Conservation (phyloP, 2,113 vertebrate genomes). For the Neolamprologus fasciatus region DNA sequence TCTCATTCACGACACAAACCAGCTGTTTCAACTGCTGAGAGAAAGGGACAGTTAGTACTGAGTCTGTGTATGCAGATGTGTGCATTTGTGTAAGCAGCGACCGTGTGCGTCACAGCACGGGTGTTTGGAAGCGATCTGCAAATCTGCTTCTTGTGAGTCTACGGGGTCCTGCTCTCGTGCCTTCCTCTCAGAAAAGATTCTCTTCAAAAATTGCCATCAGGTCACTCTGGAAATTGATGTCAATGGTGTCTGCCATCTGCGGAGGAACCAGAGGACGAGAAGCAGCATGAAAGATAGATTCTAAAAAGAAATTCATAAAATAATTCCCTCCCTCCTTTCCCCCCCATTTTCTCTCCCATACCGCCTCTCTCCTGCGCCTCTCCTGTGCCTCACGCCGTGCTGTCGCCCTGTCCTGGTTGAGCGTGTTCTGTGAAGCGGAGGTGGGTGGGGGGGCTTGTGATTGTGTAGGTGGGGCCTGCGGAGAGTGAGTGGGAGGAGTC, state of each 20-base stretch:
- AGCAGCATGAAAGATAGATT: not conserved
- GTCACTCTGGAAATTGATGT: slow-evolving; percentile 96
- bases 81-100: slow-evolving; percentile 2
- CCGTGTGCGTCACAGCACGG: slow-evolving; percentile 12
- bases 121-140: slow-evolving; percentile 1
- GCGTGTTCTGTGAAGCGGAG: slow-evolving; percentile 68
- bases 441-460: slow-evolving; percentile 37
- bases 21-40: slow-evolving; percentile 41
- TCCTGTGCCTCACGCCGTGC: slow-evolving; percentile 85
- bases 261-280: not conserved
- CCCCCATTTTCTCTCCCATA: slow-evolving; percentile 14
- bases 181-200: slow-evolving; percentile 81
- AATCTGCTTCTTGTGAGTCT: not conserved
- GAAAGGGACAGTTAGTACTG: slow-evolving; percentile 28
- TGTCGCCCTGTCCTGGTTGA: slow-evolving; percentile 86
- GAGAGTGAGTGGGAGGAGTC: slow-evolving; percentile 71
- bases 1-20: slow-evolving; percentile 42
- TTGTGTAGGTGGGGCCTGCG: slow-evolving; percentile 66
- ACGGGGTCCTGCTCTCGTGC: slow-evolving; percentile 36
- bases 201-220: slow-evolving; percentile 93
- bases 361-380: slow-evolving; percentile 84
- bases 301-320: not conserved
- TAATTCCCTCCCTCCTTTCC: rapidly evolving
- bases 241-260: slow-evolving; percentile 89
- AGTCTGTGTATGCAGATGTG: not conserved